These are phyloP conservation scores for Calonectris borealis DNA, from an alignment of 2,113 vertebrate species.

Conservation along the genomic window DNA sequence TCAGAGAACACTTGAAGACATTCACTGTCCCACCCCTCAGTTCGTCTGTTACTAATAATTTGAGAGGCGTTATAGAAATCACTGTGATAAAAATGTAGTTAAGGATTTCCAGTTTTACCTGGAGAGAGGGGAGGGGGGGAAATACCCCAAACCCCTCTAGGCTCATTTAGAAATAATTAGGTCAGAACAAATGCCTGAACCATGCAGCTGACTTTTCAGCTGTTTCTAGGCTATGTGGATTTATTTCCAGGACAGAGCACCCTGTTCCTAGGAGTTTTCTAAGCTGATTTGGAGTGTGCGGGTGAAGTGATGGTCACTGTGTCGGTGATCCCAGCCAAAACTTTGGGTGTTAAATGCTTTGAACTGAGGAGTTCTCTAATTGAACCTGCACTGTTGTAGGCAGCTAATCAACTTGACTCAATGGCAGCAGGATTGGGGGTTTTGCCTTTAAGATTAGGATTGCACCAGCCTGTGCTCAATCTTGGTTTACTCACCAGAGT, in stretches of 20 bases:
- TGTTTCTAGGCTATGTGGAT: not conserved
- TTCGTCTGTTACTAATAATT: not conserved
- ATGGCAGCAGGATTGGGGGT: accelerated
- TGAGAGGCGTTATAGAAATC: accelerated
- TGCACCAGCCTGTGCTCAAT: not conserved
- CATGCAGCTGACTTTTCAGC: not conserved
- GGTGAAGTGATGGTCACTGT: not conserved
- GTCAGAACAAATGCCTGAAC: conserved; percentile 43
- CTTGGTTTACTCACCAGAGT: not conserved
- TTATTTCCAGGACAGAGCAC: not conserved
- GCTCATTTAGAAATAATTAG: not conserved
- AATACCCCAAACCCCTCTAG: not conserved
- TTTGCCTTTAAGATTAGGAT: not conserved
- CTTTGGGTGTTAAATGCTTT: not conserved
- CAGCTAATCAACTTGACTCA: accelerated
- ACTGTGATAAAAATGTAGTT: not conserved
- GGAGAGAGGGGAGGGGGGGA: not conserved
- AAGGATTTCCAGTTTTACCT: not conserved
- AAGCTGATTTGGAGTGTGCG: accelerated
- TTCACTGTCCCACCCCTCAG: not conserved
- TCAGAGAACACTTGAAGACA: not conserved
- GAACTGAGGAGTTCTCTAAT: not conserved
- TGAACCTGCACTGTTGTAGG: accelerated
- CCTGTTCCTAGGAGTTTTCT: not conserved
- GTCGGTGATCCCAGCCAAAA: not conserved